Conservation (phyloP, 2,113 vertebrate genomes). For the Gopherus flavomarginatus region DNA sequence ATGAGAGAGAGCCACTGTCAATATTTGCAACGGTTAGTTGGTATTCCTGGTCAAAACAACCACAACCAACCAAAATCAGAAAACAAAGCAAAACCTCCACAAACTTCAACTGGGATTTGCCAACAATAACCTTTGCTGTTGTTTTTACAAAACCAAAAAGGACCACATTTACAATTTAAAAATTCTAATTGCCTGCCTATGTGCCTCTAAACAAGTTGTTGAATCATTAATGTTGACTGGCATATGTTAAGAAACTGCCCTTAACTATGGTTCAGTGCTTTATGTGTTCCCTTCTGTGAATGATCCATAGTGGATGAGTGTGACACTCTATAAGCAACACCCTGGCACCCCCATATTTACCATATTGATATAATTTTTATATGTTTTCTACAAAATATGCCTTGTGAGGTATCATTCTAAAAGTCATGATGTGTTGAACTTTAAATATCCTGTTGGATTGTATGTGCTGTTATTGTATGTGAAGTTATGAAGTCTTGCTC, state of each 20-base stretch:
- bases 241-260: neutral
- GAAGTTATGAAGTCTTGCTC: too few relatives aligned
- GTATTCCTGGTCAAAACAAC: neutral
- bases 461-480: too few relatives aligned
- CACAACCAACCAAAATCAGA: too few relatives aligned
- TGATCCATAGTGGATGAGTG: neutral
- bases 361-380: too few relatives aligned
- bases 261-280: neutral
- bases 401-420: too few relatives aligned
- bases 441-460: too few relatives aligned
- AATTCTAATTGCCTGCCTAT: neutral
- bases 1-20: neutral
- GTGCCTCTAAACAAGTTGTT: neutral
- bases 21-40: neutral
- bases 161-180: neutral
- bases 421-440: too few relatives aligned
- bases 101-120: neutral
- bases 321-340: too few relatives aligned
- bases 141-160: neutral
- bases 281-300: neutral
- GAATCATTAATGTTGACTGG: neutral
- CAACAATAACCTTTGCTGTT: neutral
- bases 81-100: neutral
- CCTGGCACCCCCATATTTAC: too few relatives aligned
- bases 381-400: too few relatives aligned